Base-by-base conservation (phyloP, 2,113 vertebrate genomes). In the Riparia riparia region DNA sequence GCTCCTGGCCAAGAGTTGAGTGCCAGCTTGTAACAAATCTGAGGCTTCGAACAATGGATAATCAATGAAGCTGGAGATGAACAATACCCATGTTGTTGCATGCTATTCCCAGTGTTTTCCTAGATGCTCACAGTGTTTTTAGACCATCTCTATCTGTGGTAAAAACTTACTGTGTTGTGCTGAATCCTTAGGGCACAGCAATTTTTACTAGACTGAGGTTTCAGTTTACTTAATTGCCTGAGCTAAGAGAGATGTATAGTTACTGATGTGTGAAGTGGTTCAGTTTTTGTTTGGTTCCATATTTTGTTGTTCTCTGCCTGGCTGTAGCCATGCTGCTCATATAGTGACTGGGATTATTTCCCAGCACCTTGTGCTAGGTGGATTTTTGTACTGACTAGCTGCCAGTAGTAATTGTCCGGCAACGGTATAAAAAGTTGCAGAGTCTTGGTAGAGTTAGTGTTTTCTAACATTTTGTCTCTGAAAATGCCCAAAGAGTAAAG, bases 1-100 rank as follows among this genome's bases (percentile, higher is more conserved):
- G 71, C 47, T 93, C 78, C 73, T 78, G 72, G 66, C 84, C 72
- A 89, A 51, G 82, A 54, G 60, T n/a, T 65, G 82, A 53, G 32
- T 90, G 91, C 93, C 96, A 95, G 76, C 42, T 92, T 86, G 96
- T 93, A 96, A 95, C n/a, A 8, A 86, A 92, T 88, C 86, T 86
- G 79, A 83, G 68, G 22, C 86, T 95, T 88, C 78, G 57, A 68
- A 95, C 90, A 96, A 95, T 91, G 79, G 87, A 6, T 82, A 90
- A 90, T 90, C 84, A 93, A 89, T 94, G 96, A 92, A 93, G 93
- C 87, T 95, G 82, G 76, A 78, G 66, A 85, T 3, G 64, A 91
- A 86, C 78, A 95, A 89, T 91, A 64, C 45, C 49, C 41, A 5
- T 96, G 95, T 93, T 96, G 80, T 86, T 90, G 82, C 80, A 89